phyloP scores from a whole-genome alignment of 2,797 vertebrate species.

The Alca torda region DNA sequence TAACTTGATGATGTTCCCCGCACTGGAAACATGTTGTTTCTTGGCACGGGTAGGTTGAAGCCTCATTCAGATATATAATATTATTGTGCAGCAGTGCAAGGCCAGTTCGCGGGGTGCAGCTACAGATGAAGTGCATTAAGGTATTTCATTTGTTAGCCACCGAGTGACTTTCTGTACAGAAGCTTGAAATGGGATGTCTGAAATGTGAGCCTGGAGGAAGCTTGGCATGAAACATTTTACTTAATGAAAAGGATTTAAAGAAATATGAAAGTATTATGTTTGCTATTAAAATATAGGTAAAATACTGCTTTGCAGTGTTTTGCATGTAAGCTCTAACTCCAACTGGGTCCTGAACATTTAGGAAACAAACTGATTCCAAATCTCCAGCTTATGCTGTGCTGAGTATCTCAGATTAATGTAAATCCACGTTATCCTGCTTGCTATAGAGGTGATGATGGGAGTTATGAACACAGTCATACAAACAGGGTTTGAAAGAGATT shows the following conservation, averaged over 20 bases:
- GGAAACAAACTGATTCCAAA: conserved; percentile 55
- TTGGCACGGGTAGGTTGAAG: background rate
- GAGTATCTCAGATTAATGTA: conserved; percentile 68
- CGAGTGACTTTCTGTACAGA: conserved; percentile 49
- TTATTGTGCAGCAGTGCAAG: background rate
- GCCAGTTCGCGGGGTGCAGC: background rate
- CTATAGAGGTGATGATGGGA: conserved; percentile 32
- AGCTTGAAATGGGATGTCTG: conserved; percentile 48
- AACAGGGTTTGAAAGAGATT: conserved; percentile 43
- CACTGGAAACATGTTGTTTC: conserved; percentile 46
- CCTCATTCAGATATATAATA: background rate
- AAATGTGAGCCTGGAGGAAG: conserved; percentile 61
- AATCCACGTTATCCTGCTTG: conserved; percentile 65
- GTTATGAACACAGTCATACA: conserved; percentile 60
- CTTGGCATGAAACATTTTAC: conserved; percentile 58
- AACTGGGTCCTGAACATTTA: conserved; percentile 34
- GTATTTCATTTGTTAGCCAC: conserved; percentile 70
- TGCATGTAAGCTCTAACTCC: conserved; percentile 38
- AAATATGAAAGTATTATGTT: conserved; percentile 61
- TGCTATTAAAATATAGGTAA: conserved; percentile 55
- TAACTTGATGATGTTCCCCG: conserved; percentile 61
- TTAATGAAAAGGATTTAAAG: conserved; percentile 69
- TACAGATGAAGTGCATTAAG: conserved; percentile 69
- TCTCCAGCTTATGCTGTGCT: conserved; percentile 62
- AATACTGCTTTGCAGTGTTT: conserved; percentile 38